Evolutionary conservation across 2,888 invertebrate species (phyloP).

Genomic region (Pheosia tremula): DNA sequence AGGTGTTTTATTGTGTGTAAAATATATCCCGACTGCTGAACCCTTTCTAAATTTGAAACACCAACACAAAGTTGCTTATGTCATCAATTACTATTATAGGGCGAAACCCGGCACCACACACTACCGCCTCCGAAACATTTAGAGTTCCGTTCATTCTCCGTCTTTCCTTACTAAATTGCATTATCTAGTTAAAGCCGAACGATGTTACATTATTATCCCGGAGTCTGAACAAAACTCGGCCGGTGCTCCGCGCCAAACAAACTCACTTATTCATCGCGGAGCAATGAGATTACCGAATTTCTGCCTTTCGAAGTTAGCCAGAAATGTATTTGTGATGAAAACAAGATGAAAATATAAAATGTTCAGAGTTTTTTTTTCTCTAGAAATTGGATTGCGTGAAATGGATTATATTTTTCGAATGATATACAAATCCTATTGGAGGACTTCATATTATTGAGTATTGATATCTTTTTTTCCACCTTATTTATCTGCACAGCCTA

Average conservation of each 20-base stretch:
- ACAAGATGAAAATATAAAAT: conserved; percentile 12
- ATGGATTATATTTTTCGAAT: background rate
- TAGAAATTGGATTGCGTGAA: conserved; percentile 1
- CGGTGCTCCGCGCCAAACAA: conserved; percentile 30
- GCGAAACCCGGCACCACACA: background rate
- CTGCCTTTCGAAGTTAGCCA: conserved; percentile 20
- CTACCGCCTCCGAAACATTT: conserved; percentile 26
- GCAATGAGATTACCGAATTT: conserved; percentile 42
- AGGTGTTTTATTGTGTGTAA: no score
- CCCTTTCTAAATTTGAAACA: no score
- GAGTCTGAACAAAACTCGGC: conserved; percentile 36
- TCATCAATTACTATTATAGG: background rate
- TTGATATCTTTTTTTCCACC: no score
- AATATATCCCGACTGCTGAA: no score
- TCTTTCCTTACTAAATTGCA: conserved; percentile 47
- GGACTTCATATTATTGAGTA: no score
- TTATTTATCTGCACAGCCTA: no score
- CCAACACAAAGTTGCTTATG: background rate
- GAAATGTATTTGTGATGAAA: conserved; percentile 15
- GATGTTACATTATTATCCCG: conserved; percentile 49
- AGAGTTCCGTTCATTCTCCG: conserved; percentile 24
- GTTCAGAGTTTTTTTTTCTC: conserved; percentile 5
- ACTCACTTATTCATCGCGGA: conserved; percentile 40
- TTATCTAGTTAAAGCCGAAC: conserved; percentile 53
- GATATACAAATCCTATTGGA: no score